Percentiles rank a stretch among this genome's conserved stretches.
These are phyloP conservation scores for Marmota flaviventris DNA, from an alignment of 2,113 vertebrate genomes.

Conservation along the genomic window DNA sequence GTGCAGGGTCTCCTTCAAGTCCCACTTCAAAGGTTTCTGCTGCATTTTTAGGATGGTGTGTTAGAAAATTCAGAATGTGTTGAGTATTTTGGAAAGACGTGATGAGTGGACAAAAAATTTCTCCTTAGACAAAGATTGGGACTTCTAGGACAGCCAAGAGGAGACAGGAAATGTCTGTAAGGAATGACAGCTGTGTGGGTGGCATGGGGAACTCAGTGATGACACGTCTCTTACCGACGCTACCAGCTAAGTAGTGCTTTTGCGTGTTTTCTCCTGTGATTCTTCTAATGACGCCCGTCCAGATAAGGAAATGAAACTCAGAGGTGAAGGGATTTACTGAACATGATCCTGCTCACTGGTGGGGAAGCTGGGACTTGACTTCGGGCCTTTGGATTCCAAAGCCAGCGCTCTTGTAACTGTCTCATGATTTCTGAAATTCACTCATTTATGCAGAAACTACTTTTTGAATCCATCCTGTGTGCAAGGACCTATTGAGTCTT, in stretches of 20 bases:
- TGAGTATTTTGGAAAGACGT: background rate
- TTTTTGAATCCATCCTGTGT: background rate
- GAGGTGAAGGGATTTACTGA: background rate
- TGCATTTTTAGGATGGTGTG: background rate
- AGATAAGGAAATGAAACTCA: background rate
- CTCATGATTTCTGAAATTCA: background rate
- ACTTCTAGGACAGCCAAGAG: conserved; percentile 13
- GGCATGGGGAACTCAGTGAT: background rate
- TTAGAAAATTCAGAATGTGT: background rate
- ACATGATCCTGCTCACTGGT: background rate
- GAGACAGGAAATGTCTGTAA: background rate
- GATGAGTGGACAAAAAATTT: background rate
- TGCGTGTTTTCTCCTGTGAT: background rate
- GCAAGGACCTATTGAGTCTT: background rate
- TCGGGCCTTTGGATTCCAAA: background rate
- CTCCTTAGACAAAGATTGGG: background rate
- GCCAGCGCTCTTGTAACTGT: background rate
- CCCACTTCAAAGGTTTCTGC: background rate
- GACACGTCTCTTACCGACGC: background rate
- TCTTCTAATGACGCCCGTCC: background rate
- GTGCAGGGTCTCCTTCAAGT: background rate
- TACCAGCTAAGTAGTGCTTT: background rate
- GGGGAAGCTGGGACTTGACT: background rate
- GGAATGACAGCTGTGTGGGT: background rate
- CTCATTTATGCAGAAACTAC: background rate